Percentiles rank a stretch among this genome's conserved stretches.
These are phyloP conservation scores for Sminthurides aquaticus DNA, from an alignment of 2,888 invertebrate species.

Conservation along the genomic window DNA sequence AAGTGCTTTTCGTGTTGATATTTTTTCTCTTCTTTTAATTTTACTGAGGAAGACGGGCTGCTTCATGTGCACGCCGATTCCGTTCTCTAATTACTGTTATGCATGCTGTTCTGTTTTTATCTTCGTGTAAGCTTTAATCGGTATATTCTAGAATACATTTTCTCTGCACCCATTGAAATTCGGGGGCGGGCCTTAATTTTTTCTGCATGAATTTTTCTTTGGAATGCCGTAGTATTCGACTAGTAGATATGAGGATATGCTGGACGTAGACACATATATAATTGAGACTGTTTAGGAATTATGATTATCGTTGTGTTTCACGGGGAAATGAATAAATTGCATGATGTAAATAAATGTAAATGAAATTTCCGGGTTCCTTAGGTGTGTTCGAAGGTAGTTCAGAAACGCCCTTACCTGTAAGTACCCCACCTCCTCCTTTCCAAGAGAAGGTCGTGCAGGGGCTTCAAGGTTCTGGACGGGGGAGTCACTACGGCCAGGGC, in stretches of 20 bases:
- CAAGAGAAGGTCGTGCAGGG: slow-evolving; percentile 19
- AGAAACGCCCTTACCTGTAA: slow-evolving; percentile 28
- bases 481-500: neutral
- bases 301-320: too few species aligned
- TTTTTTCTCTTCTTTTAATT: neutral
- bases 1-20: neutral
- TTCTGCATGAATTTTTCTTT: too few species aligned
- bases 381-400: slow-evolving; percentile 27
- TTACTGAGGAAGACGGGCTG: neutral
- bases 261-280: too few species aligned
- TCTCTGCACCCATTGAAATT: too few species aligned
- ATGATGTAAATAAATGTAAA: neutral
- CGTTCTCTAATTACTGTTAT: too few species aligned
- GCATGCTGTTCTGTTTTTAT: too few species aligned
- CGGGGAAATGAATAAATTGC: neutral
- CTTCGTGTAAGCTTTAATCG: too few species aligned
- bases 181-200: too few species aligned
- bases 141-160: too few species aligned
- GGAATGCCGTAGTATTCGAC: too few species aligned
- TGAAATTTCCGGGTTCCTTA: slow-evolving; percentile 1
- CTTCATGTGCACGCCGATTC: neutral
- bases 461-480: neutral
- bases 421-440: slow-evolving; percentile 35
- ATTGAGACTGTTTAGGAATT: too few species aligned
- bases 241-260: too few species aligned